Base-by-base conservation (phyloP, 2,797 vertebrate genomes). In the Aeoliscus strigatus region DNA sequence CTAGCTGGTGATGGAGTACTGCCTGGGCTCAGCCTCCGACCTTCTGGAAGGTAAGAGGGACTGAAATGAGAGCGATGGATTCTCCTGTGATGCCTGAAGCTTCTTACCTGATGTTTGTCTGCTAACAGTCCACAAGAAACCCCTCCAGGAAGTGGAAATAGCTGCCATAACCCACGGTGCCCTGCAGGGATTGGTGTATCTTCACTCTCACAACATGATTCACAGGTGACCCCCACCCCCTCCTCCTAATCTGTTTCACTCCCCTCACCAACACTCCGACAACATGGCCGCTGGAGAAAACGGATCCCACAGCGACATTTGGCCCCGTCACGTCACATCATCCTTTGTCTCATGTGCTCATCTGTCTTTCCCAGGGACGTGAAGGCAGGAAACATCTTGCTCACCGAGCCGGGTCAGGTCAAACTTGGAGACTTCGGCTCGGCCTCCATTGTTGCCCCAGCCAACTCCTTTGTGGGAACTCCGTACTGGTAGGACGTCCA, bases 1-100 rank as follows among this genome's bases (percentile, higher is more conserved):
- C 34, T 40, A 96, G 93, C 85, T 96, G 85, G 93, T 94, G 83
- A 96, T 96, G 93, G 93, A 96, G 80, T 95, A 95, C 77, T 96
- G 93, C 82, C 71, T 95, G 82, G 93, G 92, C 69, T 96, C 93
- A 18, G 93, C 93, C 54, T 95, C 93, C 14, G 93, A 96, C 70
- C 89, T 96, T 54, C 78, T 96, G 58, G 93, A 95, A 91, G 93
- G 93, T 95, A 69, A 86, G 87, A 65, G 13, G 16, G 5, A 44
- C 24, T 12, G 1, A 64, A 34, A 4, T n/a, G n/a, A n/a, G n/a
- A n/a, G n/a, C n/a, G n/a, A n/a, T n/a, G n/a, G n/a, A n/a, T 5
- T 10, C 8, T 39, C 14, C 27, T 25, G 14, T 6, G 18, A 17
- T 2, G 3, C 15, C 12, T 5, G 8, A 9, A 36, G 9, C 5